Evolutionary conservation across 2,113 vertebrate species (phyloP).

Genomic region (Nannospalax galili): DNA sequence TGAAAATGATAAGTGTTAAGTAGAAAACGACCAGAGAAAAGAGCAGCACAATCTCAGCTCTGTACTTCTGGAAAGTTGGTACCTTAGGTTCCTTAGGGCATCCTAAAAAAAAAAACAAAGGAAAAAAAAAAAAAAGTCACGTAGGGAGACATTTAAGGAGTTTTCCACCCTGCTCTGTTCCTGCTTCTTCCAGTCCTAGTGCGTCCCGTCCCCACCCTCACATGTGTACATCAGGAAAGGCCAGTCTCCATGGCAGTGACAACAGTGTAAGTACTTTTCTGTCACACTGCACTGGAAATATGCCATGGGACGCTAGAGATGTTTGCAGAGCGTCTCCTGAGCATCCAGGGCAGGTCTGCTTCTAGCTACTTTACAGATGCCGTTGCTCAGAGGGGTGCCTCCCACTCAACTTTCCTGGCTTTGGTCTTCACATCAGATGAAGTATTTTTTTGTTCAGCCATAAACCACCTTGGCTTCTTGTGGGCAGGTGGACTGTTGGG

Average conservation of each 20-base stretch:
- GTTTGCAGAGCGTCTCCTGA: not conserved
- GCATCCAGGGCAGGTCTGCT: not conserved
- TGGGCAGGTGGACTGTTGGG: not conserved
- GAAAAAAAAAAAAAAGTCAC: not conserved
- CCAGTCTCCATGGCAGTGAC: fast-evolving
- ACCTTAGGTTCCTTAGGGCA: conserved; percentile 75
- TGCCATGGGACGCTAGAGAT: fast-evolving
- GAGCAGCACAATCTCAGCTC: conserved; percentile 83
- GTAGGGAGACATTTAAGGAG: not conserved
- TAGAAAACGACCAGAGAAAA: conserved; percentile 86
- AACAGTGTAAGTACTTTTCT: fast-evolving
- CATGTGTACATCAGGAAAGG: fast-evolving
- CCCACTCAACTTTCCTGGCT: not conserved
- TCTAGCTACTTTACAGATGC: not conserved
- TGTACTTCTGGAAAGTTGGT: conserved; percentile 82
- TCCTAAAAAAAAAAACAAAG: conserved; percentile 74
- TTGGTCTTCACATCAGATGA: not conserved
- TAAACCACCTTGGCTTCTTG: not conserved
- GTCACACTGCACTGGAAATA: fast-evolving
- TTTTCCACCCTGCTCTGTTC: not conserved
- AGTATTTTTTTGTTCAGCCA: not conserved
- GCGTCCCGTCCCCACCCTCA: not conserved
- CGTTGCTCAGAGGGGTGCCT: not conserved
- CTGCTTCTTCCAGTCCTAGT: not conserved
- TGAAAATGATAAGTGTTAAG: conserved; percentile 87